Conservation (phyloP, 1,140 invertebrate genomes). For the Bombus huntii region DNA sequence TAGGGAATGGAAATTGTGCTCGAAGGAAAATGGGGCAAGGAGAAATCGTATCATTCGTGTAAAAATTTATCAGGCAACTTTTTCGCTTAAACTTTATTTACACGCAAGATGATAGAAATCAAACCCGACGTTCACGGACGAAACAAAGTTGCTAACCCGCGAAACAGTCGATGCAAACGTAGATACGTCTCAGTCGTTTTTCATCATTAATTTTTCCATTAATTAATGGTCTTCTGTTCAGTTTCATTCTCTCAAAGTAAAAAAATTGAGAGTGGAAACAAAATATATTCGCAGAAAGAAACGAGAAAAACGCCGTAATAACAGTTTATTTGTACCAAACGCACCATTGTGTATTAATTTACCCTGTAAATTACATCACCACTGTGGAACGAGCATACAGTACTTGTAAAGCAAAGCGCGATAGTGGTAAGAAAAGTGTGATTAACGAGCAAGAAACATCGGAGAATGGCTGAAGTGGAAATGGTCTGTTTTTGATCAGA, state of each 20-base stretch:
- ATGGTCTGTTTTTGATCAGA: constrained; percentile 30
- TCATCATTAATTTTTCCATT: too few relatives aligned
- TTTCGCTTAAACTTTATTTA: constrained; percentile 44
- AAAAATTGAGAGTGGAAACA: background rate
- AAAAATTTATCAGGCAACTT: constrained; percentile 39
- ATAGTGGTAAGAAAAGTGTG: constrained; percentile 36
- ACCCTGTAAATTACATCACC: constrained; percentile 17
- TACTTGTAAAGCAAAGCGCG: constrained; percentile 16
- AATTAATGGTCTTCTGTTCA: background rate
- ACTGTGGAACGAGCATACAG: background rate
- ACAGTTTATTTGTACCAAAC: too few relatives aligned
- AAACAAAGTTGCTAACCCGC: background rate
- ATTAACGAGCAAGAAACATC: constrained; percentile 44
- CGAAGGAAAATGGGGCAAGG: background rate
- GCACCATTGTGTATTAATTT: background rate
- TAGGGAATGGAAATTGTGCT: constrained; percentile 8
- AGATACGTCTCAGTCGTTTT: background rate
- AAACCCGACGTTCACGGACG: background rate
- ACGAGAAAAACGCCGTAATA: background rate
- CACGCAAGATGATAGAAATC: background rate
- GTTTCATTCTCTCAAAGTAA: background rate
- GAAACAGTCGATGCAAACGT: background rate
- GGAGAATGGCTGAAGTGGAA: background rate
- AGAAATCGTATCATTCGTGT: constrained; percentile 2
- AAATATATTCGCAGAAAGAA: background rate